phyloP scores from a whole-genome alignment of 2,888 invertebrate genomes.

The Drosophila multiciliata region DNA sequence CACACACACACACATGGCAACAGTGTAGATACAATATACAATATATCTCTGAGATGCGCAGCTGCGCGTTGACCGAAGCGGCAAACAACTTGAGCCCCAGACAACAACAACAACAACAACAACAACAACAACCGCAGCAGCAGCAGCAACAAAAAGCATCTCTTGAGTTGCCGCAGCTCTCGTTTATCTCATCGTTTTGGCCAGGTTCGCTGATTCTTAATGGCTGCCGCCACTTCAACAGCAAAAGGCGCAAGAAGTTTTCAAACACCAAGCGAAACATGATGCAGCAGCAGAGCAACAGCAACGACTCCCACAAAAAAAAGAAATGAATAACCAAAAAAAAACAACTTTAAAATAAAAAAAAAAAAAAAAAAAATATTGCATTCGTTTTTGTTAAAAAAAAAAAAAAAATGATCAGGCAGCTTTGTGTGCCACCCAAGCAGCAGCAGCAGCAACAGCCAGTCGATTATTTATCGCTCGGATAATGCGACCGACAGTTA shows the following conservation, averaged over 20 bases:
- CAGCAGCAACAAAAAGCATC: constrained; percentile 23
- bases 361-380: not conserved
- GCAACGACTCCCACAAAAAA: constrained; percentile 30
- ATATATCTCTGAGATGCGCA: constrained; percentile 51
- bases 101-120: constrained; percentile 29
- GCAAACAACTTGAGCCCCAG: constrained; percentile 24
- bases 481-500: constrained; percentile 46
- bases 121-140: constrained; percentile 1
- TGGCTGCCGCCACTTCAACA: constrained; percentile 29
- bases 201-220: constrained; percentile 34
- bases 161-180: constrained; percentile 46
- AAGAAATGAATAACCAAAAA: not conserved
- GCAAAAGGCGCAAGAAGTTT: constrained; percentile 22
- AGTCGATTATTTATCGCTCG: constrained; percentile 58
- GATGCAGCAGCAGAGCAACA: constrained; percentile 11
- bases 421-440: constrained; percentile 47
- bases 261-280: constrained; percentile 1
- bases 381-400: not conserved
- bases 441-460: constrained; percentile 55
- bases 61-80: constrained; percentile 44
- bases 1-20: constrained; percentile 16
- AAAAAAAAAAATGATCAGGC: constrained; percentile 2
- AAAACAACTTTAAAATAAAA: not conserved
- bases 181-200: constrained; percentile 35
- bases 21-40: constrained; percentile 40